Evolutionary conservation across 1,140 invertebrate genomes (phyloP), one percentile per base, ranked within the genome.

Genomic region (Aradophagus sp.): DNA sequence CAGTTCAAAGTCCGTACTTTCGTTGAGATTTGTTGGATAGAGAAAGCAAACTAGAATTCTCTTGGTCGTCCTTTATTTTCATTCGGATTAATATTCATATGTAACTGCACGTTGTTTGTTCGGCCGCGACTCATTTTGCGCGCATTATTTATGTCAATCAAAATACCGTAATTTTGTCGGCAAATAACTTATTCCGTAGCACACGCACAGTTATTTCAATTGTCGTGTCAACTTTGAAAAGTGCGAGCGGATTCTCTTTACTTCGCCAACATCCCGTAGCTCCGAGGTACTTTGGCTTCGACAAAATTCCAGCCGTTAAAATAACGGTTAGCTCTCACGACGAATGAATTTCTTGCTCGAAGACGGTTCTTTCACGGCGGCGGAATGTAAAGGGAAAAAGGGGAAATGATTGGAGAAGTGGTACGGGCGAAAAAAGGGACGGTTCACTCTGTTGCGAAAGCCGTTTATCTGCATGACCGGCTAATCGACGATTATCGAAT

Each of bases 261-360:
- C 44, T 39, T 47, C 26, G 34, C 32, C 13, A 44, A 58, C 52
- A 42, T 44, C 38, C 16, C 15, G 23, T 13, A 15, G 31, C 16
- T n/a, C 2, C 15, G 11, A 56, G 35, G 16, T 47, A 16, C 52
- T 50, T 58, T 66, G 5, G 27, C 23, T 41, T 44, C 41, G 35
- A 55, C 31, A 45, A 55, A 52, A 65, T 58, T 63, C 47, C 61
- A 69, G 71, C 38, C 20, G 50, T 58, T 62, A 73, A 71, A 74
- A 77, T 71, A 72, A 74, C 72, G 63, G 45, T 74, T 50, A 39
- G 53, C 26, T 45, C 45, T 67, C 31, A 36, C 39, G 42, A 47
- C 48, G 59, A 75, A 78, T 73, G 56, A 71, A 76, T 73, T 61
- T 71, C 44, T 42, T 52, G 26, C 27, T 13, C 35, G 41, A 58